Evolutionary conservation across 2,113 vertebrate genomes (phyloP).

Genomic region (Brevimyrus niger): DNA sequence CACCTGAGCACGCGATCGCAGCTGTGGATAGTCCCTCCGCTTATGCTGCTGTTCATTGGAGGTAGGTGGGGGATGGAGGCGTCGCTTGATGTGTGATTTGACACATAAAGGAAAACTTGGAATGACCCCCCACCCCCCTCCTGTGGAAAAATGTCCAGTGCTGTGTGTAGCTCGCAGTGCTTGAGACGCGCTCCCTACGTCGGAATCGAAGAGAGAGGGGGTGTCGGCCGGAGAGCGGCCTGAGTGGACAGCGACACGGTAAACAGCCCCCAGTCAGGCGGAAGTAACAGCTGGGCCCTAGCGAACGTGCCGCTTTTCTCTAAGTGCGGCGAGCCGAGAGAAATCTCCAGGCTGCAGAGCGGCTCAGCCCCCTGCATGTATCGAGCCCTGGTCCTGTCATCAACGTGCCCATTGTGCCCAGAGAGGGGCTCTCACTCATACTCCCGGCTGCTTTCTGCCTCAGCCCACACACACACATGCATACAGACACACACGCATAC

Average conservation of each 20-base stretch:
- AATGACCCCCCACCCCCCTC: background rate
- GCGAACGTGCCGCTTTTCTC: constrained; percentile 40
- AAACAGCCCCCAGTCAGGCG: constrained; percentile 54
- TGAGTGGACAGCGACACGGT: constrained; percentile 46
- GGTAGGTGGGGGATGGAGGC: constrained; percentile 5
- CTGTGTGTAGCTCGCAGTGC: constrained; percentile 29
- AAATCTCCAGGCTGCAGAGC: constrained; percentile 46
- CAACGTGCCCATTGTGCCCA: constrained; percentile 45
- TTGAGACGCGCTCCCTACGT: constrained; percentile 49
- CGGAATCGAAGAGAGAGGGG: constrained; percentile 49
- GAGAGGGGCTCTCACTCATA: constrained; percentile 38
- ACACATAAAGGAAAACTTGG: background rate
- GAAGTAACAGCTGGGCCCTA: constrained; percentile 51
- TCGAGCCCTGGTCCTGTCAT: constrained; percentile 47
- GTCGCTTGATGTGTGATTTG: constrained; percentile 20
- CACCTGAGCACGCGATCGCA: background rate
- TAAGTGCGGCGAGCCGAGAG: constrained; percentile 47
- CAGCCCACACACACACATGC: constrained; percentile 9
- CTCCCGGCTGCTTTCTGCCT: background rate
- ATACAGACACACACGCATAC: background rate
- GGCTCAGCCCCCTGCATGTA: constrained; percentile 36
- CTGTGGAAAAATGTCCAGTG: background rate
- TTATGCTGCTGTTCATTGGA: background rate
- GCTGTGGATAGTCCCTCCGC: background rate
- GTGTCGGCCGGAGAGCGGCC: constrained; percentile 18